phyloP scores from a whole-genome alignment of 2,797 vertebrate species.

The Typhlichthys eigenmanni region DNA sequence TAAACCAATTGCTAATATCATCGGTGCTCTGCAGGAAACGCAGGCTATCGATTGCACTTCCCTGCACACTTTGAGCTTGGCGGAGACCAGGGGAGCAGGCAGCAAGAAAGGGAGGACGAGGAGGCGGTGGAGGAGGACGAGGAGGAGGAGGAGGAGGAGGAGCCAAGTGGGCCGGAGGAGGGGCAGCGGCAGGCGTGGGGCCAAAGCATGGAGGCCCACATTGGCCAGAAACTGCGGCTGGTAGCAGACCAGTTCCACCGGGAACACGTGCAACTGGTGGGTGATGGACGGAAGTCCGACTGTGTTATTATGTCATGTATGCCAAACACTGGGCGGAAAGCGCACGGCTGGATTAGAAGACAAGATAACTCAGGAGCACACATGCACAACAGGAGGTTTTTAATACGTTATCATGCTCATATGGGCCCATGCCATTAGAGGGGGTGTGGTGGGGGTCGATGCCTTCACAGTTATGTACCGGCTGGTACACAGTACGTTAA shows the following conservation, averaged over 20 bases:
- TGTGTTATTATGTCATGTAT: neutral
- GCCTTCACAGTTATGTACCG: neutral
- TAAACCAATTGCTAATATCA: slow-evolving; percentile 36
- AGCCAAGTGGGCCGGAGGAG: slow-evolving; percentile 58
- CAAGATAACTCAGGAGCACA: too few species aligned
- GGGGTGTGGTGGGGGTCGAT: too few species aligned
- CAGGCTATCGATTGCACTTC: slow-evolving; percentile 79
- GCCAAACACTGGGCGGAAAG: too few species aligned
- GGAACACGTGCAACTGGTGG: slow-evolving; percentile 80
- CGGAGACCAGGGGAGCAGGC: slow-evolving; percentile 56
- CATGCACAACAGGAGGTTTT: too few species aligned
- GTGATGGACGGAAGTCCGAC: slow-evolving; percentile 28
- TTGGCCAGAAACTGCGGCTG: slow-evolving; percentile 82
- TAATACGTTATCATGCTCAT: too few species aligned
- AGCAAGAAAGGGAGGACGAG: slow-evolving; percentile 32
- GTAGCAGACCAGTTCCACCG: slow-evolving; percentile 83
- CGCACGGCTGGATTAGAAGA: too few species aligned
- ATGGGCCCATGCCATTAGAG: too few species aligned
- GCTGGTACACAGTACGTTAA: slow-evolving; percentile 46
- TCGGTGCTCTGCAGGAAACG: slow-evolving; percentile 72
- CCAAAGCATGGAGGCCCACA: slow-evolving; percentile 72
- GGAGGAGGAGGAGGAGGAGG: slow-evolving; percentile 53
- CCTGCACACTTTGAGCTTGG: slow-evolving; percentile 69
- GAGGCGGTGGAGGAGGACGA: slow-evolving; percentile 30
- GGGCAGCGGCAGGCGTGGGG: slow-evolving; percentile 53